Base-by-base conservation (phyloP, 1,140 invertebrate species). In the Drosophila pachea region DNA sequence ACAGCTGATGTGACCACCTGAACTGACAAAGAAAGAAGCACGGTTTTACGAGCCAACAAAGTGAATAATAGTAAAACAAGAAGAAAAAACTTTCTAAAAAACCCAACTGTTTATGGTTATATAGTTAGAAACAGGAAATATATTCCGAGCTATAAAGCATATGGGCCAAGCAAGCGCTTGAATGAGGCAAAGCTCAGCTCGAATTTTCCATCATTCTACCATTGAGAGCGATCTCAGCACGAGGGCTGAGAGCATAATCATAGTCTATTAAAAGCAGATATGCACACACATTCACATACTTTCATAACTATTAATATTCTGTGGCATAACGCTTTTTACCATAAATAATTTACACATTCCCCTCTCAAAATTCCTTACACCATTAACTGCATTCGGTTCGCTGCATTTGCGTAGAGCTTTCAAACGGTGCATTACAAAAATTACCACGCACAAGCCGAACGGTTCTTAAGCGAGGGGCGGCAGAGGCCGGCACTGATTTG, bases 81-180 rank as follows among this genome's bases (percentile, higher is more conserved):
- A 22, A 8, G 29, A 45, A 56, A 11, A 45, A 65, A 65, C 68
- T 70, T 69, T 69, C 67, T 70, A 70, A 68, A 61, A 60, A 56
- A 31, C 22, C 48, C 42, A 64, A 8, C 47, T 66, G 3, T 22
- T 35, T 32, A 32, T 12, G 31, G 31, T 14, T 52, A 12, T 5
- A 16, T 52, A 22, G 50, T 52, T 35, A 11, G 14, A 56, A 50
- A 66, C 55, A 70, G 63, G 54, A 70, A 66, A 53, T 66, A 33
- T 33, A 22, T 22, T 22, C 22, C 33, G 11, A 16, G 12, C 43
- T 45, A 58, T 38, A 40, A 40, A 29, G 2, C 2, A 60, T 32
- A 38, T 36, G 35, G 14, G n/a, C 36, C 43, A 49, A 60, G 35
- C 8, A 40, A 33, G 1, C 22, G 22, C 22, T 22, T 22, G 22